Conservation (phyloP, 2,888 invertebrate species). For the Magallana nippona region DNA sequence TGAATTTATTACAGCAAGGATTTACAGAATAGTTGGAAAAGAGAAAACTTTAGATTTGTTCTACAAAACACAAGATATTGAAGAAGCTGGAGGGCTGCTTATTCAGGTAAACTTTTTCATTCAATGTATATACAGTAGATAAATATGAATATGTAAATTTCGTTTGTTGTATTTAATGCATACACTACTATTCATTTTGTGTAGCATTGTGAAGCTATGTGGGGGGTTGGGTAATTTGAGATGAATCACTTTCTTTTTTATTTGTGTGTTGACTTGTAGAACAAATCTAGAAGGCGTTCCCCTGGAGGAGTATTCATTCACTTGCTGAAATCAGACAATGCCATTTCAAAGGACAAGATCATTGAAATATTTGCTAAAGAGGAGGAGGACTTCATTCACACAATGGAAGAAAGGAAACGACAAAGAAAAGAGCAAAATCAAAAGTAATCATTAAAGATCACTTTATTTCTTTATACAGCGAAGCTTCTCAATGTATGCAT, state of each 20-base stretch:
- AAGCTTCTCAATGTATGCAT: no score
- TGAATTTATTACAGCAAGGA: constrained; percentile 17
- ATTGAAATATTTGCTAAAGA: constrained; percentile 73
- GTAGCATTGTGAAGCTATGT: no score
- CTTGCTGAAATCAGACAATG: constrained; percentile 82
- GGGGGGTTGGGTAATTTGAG: no score
- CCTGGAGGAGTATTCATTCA: constrained; percentile 92
- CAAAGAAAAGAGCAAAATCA: constrained; percentile 20
- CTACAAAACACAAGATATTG: constrained; percentile 45
- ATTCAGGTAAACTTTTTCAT: constrained; percentile 38
- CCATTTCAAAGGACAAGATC: constrained; percentile 64
- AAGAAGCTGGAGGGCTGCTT: constrained; percentile 47
- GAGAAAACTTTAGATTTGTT: constrained; percentile 42
- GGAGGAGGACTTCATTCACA: constrained; percentile 43
- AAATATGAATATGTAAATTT: no score
- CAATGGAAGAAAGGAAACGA: constrained; percentile 4
- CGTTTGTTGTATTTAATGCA: no score
- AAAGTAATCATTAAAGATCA: neutral
- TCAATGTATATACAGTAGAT: neutral
- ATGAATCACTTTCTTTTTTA: no score
- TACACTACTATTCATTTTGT: no score
- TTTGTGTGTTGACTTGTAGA: constrained; percentile 78
- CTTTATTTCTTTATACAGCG: no score
- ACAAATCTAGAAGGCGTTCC: constrained; percentile 86
- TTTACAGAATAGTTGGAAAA: constrained; percentile 45